Base-by-base conservation (phyloP, 2,113 vertebrate species). In the Campylomormyrus tamandua region DNA sequence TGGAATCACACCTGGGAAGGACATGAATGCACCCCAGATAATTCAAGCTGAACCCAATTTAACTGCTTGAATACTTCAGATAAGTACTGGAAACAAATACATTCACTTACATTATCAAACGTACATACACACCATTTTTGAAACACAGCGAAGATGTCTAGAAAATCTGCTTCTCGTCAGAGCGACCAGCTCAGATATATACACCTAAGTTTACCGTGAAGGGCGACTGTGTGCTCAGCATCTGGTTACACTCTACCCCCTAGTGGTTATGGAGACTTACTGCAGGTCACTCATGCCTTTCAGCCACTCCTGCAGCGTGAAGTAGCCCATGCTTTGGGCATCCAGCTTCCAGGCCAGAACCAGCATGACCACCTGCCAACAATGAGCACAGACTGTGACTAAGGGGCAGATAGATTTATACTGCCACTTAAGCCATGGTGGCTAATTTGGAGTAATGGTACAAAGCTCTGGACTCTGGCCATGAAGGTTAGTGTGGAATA, bases 311-410 rank as follows among this genome's bases (percentile, higher is more conserved):
- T 99, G 98, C 74, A 98, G 96, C 9, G 98, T 99, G 93, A 99
- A 99, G 94, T 99, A 99, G 62, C 98, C 98, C 98, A 99, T 99
- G 93, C 98, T 99, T 93, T 99, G 98, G 91, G 98, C 98, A 94
- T 99, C 98, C 94, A 99, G 94, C 94, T 99, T 99, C 98, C 98
- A 99, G 27, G 98, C 98, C 88, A 99, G 94, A 90, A 99, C 98
- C 92, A 99, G 97, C 98, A 99, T 99, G 94, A 99, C 98, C 93
- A 99, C 98, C 98, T 99, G 93, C 91, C 92, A 87, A 80, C 92
- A 93, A 89, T 93, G 91, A 92, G 90, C n/a, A 90, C 49, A 89
- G 91, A 31, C 42, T 42, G 88, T 24, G 24, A n/a, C 45, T 84
- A 5, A 84, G 83, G 10, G 45, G 31, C 19, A 91, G 49, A 87